Evolutionary conservation across 2,113 vertebrate genomes (phyloP).

Genomic region (Heterotis niloticus): DNA sequence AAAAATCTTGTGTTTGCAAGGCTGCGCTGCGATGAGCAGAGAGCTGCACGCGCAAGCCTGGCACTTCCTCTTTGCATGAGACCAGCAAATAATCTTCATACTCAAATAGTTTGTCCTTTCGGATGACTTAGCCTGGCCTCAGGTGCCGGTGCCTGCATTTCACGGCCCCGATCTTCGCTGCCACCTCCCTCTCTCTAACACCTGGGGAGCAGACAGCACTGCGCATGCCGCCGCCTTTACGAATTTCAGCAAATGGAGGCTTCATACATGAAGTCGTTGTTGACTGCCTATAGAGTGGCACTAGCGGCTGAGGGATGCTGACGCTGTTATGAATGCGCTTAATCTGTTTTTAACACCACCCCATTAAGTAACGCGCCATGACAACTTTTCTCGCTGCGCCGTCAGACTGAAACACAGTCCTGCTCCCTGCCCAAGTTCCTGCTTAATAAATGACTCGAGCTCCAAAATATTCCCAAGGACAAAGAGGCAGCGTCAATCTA

Average conservation of each 20-base stretch:
- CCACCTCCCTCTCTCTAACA: no score
- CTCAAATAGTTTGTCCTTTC: no score
- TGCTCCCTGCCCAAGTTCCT: neutral
- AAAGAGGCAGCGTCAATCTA: constrained; percentile 18
- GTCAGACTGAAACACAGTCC: neutral
- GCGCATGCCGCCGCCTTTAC: no score
- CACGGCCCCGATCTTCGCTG: no score
- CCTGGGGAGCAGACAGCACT: no score
- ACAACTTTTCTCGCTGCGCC: neutral
- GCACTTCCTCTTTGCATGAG: no score
- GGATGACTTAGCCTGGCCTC: no score
- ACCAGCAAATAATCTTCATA: no score
- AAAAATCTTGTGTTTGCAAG: neutral
- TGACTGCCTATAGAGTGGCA: neutral
- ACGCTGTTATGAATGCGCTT: neutral
- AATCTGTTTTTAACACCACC: constrained; percentile 9
- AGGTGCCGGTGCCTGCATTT: neutral
- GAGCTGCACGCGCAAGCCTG: no score
- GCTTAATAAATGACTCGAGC: neutral
- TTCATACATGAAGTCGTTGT: neutral
- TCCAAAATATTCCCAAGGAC: constrained; percentile 21
- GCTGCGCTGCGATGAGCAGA: no score
- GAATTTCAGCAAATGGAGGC: neutral
- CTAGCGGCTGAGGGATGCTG: neutral
- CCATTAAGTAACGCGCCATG: neutral